Evolutionary conservation across 2,113 vertebrate genomes (phyloP).

Genomic region (Poeciliopsis retropinna): DNA sequence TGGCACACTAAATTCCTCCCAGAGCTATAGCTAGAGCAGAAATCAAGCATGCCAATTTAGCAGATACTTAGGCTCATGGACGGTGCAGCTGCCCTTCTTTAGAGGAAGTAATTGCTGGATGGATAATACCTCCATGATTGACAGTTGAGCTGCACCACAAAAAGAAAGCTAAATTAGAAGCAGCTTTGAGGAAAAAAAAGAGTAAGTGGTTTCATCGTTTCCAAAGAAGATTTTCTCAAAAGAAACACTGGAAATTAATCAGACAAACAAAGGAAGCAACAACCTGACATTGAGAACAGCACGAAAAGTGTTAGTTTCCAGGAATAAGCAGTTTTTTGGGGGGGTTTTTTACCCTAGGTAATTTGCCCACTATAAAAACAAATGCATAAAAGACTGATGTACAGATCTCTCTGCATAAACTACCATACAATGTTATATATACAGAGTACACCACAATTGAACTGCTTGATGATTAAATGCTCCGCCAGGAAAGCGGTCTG

Average conservation of each 20-base stretch:
- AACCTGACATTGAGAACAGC: too few relatives aligned
- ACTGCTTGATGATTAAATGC: too few relatives aligned
- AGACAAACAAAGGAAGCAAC: too few relatives aligned
- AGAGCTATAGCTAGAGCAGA: constrained; percentile 14
- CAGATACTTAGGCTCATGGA: constrained; percentile 58
- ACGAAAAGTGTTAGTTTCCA: too few relatives aligned
- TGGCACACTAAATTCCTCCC: constrained; percentile 1
- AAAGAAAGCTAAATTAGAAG: constrained; percentile 39
- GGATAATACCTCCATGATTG: constrained; percentile 64
- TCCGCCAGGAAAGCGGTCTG: too few relatives aligned
- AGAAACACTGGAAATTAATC: constrained; percentile 8
- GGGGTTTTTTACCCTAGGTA: too few relatives aligned
- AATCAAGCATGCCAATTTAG: constrained; percentile 23
- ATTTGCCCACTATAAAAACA: too few relatives aligned
- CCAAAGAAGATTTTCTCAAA: constrained; percentile 5
- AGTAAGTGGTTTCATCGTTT: constrained; percentile 10
- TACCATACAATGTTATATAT: too few relatives aligned
- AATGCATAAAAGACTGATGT: too few relatives aligned
- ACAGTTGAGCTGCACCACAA: constrained; percentile 47
- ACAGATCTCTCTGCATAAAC: too few relatives aligned
- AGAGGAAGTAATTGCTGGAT: constrained; percentile 62
- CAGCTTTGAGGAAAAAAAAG: constrained; percentile 26
- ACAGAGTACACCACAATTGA: too few relatives aligned
- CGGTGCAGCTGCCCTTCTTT: constrained; percentile 58
- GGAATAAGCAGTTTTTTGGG: too few relatives aligned